Conservation (phyloP, 1,140 invertebrate genomes). For the Diploscapter pachys region DNA sequence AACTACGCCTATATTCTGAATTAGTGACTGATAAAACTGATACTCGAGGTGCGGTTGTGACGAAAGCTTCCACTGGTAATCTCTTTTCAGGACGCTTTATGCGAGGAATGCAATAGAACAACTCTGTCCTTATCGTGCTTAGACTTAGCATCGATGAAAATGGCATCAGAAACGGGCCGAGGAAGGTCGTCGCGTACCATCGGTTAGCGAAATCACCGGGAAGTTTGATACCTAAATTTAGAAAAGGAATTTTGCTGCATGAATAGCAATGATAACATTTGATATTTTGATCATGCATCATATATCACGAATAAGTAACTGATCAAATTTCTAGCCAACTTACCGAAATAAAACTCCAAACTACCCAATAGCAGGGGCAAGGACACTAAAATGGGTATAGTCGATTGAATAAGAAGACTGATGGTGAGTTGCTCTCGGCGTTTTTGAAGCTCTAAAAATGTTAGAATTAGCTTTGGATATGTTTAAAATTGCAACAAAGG, state of each 20-base stretch:
- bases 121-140: slow-evolving; percentile 1
- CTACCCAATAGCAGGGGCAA: slow-evolving; percentile 4
- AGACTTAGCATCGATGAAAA: slow-evolving; percentile 16
- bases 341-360: slow-evolving; percentile 18
- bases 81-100: no score
- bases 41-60: no score
- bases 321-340: neutral
- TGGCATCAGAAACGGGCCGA: slow-evolving; percentile 17
- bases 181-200: slow-evolving; percentile 16
- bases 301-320: no score
- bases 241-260: neutral
- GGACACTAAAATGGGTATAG: slow-evolving; percentile 12
- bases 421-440: slow-evolving; percentile 12
- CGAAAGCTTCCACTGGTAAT: no score
- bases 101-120: neutral
- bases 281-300: no score
- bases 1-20: no score
- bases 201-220: slow-evolving; percentile 3
- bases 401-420: slow-evolving; percentile 18
- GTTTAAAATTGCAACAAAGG: neutral
- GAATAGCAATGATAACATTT: no score
- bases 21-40: no score
- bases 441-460: slow-evolving; percentile 14
- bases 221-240: slow-evolving; percentile 12
- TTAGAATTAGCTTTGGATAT: neutral